phyloP scores from a whole-genome alignment of 2,797 vertebrate genomes.

The Delichon dasypus region DNA sequence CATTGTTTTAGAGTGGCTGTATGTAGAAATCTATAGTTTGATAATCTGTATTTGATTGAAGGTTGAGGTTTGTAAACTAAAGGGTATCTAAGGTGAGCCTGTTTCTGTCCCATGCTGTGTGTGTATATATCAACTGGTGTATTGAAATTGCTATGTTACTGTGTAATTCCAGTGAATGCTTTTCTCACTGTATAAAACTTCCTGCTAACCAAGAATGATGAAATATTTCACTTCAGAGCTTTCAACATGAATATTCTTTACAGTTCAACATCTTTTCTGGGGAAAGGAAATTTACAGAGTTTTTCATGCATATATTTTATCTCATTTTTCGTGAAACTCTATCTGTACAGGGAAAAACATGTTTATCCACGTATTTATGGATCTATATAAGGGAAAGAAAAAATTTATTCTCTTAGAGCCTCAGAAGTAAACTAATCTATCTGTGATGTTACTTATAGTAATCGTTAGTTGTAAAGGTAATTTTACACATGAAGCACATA shows the following conservation, averaged over 20 bases:
- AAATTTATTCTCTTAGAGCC: background rate
- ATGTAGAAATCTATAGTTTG: background rate
- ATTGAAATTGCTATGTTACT: background rate
- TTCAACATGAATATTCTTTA: background rate
- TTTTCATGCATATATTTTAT: background rate
- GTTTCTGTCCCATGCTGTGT: background rate
- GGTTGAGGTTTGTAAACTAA: background rate
- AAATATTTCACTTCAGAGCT: background rate
- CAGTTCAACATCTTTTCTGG: background rate
- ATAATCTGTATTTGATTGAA: background rate
- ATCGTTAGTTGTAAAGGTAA: background rate
- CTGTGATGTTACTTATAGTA: background rate
- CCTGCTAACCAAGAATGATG: background rate
- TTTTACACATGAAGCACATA: background rate
- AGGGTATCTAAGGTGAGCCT: background rate
- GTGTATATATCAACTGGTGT: background rate
- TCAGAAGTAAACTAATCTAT: background rate
- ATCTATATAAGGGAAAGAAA: background rate
- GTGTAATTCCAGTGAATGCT: background rate
- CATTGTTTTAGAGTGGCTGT: background rate
- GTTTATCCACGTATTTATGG: background rate
- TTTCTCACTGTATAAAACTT: background rate
- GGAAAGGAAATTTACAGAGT: background rate
- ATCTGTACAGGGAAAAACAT: background rate
- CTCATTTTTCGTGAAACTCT: background rate